Evolutionary conservation across 2,113 vertebrate species (phyloP).

Genomic region (Antidorcas marsupialis): DNA sequence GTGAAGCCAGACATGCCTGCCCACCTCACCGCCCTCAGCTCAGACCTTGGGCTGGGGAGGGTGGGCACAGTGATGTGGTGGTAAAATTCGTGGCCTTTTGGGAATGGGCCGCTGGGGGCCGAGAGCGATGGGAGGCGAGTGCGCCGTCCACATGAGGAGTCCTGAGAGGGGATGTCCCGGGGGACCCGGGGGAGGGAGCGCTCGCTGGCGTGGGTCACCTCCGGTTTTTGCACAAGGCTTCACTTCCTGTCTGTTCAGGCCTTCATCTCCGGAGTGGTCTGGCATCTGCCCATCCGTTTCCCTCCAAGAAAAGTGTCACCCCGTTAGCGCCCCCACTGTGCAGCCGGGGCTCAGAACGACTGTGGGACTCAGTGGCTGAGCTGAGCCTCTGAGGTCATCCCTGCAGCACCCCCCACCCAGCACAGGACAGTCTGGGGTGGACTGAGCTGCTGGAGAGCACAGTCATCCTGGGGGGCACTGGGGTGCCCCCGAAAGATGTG

Average conservation of each 20-base stretch:
- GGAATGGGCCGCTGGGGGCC: neutral
- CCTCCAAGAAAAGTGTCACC: neutral
- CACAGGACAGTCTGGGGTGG: no score
- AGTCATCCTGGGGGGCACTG: no score
- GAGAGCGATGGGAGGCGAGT: neutral
- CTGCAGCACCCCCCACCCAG: accelerated
- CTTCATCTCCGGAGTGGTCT: neutral
- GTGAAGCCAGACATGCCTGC: no score
- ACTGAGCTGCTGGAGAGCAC: accelerated
- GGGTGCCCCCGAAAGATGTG: neutral
- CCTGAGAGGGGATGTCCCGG: neutral
- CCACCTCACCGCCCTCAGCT: neutral
- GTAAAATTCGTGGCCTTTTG: neutral
- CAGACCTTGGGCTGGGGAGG: neutral
- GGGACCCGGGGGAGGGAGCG: neutral
- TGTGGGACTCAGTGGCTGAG: neutral
- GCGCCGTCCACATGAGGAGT: neutral
- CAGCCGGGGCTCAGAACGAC: neutral
- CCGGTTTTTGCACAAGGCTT: neutral
- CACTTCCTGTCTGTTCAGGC: neutral
- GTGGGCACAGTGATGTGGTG: neutral
- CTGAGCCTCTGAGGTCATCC: neutral
- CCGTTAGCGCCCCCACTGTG: accelerated
- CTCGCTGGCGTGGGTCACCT: neutral
- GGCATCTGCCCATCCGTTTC: neutral